These are phyloP conservation scores for Cheumatopsyche charites DNA, from an alignment of 1,140 invertebrate species.

Conservation along the genomic window DNA sequence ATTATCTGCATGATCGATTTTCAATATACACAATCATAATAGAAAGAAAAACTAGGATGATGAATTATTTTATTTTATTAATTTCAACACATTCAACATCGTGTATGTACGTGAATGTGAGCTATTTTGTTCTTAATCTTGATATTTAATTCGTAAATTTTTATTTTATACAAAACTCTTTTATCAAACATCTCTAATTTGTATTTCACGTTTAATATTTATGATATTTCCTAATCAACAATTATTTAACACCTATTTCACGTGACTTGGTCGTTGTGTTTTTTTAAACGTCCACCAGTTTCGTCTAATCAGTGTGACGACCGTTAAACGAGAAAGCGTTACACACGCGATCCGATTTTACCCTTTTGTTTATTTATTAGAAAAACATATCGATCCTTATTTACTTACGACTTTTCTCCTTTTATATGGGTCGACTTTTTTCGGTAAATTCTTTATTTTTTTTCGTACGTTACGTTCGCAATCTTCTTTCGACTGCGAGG, in stretches of 20 bases:
- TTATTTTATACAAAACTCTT: too few relatives aligned
- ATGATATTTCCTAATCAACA: constrained; percentile 14
- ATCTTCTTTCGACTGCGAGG: too few relatives aligned
- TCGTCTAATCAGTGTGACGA: constrained; percentile 36
- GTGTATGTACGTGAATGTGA: too few relatives aligned
- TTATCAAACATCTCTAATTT: constrained; percentile 20
- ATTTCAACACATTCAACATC: too few relatives aligned
- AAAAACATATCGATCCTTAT: not conserved
- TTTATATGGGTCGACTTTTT: not conserved
- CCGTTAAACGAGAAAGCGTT: constrained; percentile 24
- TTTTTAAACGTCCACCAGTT: constrained; percentile 30
- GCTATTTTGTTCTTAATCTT: too few relatives aligned
- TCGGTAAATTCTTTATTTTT: not conserved
- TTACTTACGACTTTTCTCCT: not conserved
- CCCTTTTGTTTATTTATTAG: too few relatives aligned
- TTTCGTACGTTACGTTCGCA: not conserved
- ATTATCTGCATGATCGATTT: too few relatives aligned
- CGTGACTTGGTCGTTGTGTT: constrained; percentile 27
- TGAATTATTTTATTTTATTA: too few relatives aligned
- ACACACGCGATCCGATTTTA: constrained; percentile 27
- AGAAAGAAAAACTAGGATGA: too few relatives aligned
- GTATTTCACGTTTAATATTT: constrained; percentile 6
- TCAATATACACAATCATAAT: too few relatives aligned
- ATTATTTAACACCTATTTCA: constrained; percentile 36
- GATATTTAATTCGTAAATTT: too few relatives aligned